Base-by-base conservation (phyloP, 2,797 vertebrate genomes). In the Xenopus petersii region DNA sequence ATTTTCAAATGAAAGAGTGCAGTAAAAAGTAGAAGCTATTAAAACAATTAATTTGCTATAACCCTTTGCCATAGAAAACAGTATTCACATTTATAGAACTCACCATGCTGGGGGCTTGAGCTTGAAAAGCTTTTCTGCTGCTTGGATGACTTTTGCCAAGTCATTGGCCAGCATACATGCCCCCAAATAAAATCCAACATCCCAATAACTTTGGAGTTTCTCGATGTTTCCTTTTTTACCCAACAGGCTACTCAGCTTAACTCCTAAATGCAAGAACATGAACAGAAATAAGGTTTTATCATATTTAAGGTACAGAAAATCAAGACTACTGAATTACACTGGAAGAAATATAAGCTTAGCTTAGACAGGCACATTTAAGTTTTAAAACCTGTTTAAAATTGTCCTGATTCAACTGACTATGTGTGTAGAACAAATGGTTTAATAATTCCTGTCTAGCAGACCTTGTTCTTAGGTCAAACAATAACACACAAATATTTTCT, bases 181-280 rank as follows among this genome's bases (percentile, higher is more conserved):
- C 0, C 95, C 98, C 81, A 99, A 86, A 85, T 98, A 99, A 90
- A 97, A 98, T 67, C 98, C 98, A 67, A 99, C 98, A 81, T 99
- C 98, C 97, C 96, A 99, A 88, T 98, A 99, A 86, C 96, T 99
- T 89, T 97, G 96, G 71, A 99, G 91, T 82, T 98, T 97, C 86
- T 99, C 98, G 89, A 99, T 84, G 80, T 94, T 98, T 80, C 98
- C 98, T 71, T 97, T 98, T 83, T 97, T 98, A 73, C 98, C 98
- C 81, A 99, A 85, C 48, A 99, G 93, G 84, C 96, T 98, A 87
- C 97, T 99, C 81, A 99, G 90, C 86, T 99, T 99, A 83, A 99
- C 96, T n/a, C 98, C 98, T 99, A 86, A 66, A 82, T 42, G 55
- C 65, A 69, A 74, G 48, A 89, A 65, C 30, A 51, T 21, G 21